Evolutionary conservation across 1,140 invertebrate species (phyloP).

Genomic region (Bombus waltoni): DNA sequence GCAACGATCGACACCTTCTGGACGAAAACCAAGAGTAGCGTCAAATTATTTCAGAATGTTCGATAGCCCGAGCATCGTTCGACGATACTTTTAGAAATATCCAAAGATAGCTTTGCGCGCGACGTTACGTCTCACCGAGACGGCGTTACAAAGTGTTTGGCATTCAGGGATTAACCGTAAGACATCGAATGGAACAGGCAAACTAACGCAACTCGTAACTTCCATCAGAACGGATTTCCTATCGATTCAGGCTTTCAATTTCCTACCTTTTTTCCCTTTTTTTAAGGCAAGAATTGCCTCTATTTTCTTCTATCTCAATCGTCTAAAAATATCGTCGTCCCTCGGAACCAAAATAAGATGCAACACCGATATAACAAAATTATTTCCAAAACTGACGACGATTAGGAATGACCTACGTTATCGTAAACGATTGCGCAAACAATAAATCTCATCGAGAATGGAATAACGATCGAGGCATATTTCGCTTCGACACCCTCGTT

Average conservation of each 20-base stretch:
- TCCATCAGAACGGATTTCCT: background rate
- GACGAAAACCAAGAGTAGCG: no score
- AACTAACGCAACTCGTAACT: background rate
- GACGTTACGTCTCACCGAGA: background rate
- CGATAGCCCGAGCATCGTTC: background rate
- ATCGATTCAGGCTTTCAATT: background rate
- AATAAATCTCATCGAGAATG: background rate
- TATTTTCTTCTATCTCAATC: background rate
- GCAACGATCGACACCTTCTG: background rate
- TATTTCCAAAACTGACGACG: no score
- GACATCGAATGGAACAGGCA: background rate
- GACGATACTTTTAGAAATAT: slow-evolving; percentile 16
- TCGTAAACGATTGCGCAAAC: background rate
- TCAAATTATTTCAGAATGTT: background rate
- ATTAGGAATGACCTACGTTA: no score
- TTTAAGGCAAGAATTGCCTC: background rate
- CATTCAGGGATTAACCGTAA: slow-evolving; percentile 22
- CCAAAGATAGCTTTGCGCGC: slow-evolving; percentile 31
- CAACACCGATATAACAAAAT: background rate
- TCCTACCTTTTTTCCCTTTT: background rate
- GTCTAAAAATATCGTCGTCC: background rate
- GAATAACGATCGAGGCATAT: background rate
- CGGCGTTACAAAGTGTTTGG: slow-evolving; percentile 39
- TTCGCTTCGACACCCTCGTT: background rate
- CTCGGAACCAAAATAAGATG: background rate